Conservation (phyloP, 2,113 vertebrate genomes). For the Oryzias melastigma region DNA sequence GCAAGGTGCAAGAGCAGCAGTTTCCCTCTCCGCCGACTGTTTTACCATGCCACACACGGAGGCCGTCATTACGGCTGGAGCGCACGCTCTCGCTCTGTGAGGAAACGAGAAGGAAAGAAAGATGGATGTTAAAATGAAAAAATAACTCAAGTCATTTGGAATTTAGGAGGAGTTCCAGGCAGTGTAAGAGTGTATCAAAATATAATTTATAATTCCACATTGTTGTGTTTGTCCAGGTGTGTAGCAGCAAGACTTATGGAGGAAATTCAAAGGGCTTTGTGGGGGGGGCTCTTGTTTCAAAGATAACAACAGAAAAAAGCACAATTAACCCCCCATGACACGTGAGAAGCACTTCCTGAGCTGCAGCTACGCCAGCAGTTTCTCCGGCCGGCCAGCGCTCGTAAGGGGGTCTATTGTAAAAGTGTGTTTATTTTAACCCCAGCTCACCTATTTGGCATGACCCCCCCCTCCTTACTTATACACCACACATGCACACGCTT, state of each 20-base stretch:
- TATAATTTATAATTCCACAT: conserved; percentile 35
- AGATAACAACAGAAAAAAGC: conserved; percentile 74
- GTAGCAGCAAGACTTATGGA: conserved; percentile 20
- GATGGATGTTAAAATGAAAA: not conserved
- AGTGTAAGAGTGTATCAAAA: not conserved
- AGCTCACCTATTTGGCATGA: conserved; percentile 50
- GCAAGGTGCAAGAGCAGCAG: conserved; percentile 69
- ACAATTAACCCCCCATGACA: conserved; percentile 72
- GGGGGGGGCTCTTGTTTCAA: conserved; percentile 69
- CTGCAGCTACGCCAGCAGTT: conserved; percentile 47
- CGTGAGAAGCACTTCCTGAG: conserved; percentile 68
- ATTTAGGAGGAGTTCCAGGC: not conserved
- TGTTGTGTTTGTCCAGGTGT: conserved; percentile 74
- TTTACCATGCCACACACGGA: conserved; percentile 63
- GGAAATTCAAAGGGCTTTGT: conserved; percentile 32
- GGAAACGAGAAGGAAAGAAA: not conserved
- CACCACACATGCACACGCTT: not conserved
- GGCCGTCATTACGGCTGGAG: conserved; percentile 43
- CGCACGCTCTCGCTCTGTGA: conserved; percentile 10
- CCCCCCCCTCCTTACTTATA: not conserved
- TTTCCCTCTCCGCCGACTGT: conserved; percentile 48
- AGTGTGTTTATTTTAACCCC: conserved; percentile 68
- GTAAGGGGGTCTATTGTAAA: conserved; percentile 67
- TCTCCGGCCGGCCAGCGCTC: conserved; percentile 40
- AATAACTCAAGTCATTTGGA: conserved; percentile 19